These are phyloP conservation scores for Anser brachyrhynchus DNA, from an alignment of 2,113 vertebrate genomes.

Conservation along the genomic window DNA sequence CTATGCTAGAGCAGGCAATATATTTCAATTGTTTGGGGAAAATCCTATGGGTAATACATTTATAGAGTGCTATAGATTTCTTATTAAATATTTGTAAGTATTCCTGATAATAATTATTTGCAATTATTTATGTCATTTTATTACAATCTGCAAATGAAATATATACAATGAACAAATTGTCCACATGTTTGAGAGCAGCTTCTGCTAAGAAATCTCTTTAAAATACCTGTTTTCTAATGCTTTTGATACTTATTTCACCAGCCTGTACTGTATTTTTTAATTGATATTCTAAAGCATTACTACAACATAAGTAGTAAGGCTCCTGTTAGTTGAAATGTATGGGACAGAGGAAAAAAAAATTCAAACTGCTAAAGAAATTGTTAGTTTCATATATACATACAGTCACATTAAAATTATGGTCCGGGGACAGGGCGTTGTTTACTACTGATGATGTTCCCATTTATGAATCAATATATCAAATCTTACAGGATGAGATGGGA, in stretches of 20 bases:
- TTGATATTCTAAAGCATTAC: not conserved
- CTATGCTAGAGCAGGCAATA: not conserved
- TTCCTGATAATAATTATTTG: not conserved
- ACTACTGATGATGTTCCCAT: not conserved
- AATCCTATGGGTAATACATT: not conserved
- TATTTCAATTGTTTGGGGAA: not conserved
- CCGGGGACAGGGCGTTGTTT: not conserved
- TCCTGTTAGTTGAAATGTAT: not conserved
- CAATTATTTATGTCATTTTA: not conserved
- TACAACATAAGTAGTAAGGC: not conserved
- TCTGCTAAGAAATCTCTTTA: not conserved
- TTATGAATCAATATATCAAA: not conserved
- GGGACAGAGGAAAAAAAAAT: not conserved
- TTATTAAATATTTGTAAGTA: not conserved
- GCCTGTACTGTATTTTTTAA: not conserved
- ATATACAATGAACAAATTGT: not conserved
- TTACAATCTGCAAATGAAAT: not conserved
- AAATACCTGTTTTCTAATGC: not conserved
- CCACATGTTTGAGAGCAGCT: not conserved
- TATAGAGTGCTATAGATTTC: not conserved
- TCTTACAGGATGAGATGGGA: not conserved
- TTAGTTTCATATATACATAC: not conserved
- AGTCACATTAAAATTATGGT: not conserved
- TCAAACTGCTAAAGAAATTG: not conserved
- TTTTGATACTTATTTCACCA: not conserved